Evolutionary conservation across 2,797 vertebrate species (phyloP).

Genomic region (Myiotriccus ornatus): DNA sequence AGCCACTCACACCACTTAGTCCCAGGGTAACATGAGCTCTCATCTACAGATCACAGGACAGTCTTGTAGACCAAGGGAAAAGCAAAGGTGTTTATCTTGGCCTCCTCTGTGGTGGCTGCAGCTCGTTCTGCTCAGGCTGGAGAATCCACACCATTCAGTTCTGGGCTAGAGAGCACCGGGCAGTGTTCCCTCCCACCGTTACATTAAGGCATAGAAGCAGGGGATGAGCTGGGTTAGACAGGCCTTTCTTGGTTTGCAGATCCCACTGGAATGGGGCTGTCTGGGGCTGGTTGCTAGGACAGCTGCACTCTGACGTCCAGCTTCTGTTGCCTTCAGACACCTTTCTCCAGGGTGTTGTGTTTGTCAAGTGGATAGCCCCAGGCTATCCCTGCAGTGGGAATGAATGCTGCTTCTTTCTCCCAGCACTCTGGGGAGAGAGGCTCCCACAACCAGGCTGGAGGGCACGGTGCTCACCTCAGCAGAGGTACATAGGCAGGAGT

Average conservation of each 20-base stretch:
- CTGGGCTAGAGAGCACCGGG: neutral
- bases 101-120: neutral
- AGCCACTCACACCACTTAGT: neutral
- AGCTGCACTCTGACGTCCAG: neutral
- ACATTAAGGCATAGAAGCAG: neutral
- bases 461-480: neutral
- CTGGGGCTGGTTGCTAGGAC: neutral
- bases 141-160: neutral
- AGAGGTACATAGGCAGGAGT: neutral
- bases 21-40: neutral
- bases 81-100: neutral
- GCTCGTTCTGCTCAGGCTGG: neutral
- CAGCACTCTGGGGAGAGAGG: neutral
- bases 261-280: neutral
- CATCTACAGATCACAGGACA: neutral
- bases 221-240: neutral
- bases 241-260: neutral
- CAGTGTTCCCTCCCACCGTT: neutral
- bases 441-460: neutral
- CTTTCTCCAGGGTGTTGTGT: neutral
- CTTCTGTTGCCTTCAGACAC: neutral
- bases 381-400: neutral
- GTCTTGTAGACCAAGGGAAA: neutral
- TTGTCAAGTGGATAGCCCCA: neutral
- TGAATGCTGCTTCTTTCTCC: neutral